Evolutionary conservation across 2,113 vertebrate genomes (phyloP), one percentile per base, ranked within the genome.

Genomic region (Lamprotornis superbus): DNA sequence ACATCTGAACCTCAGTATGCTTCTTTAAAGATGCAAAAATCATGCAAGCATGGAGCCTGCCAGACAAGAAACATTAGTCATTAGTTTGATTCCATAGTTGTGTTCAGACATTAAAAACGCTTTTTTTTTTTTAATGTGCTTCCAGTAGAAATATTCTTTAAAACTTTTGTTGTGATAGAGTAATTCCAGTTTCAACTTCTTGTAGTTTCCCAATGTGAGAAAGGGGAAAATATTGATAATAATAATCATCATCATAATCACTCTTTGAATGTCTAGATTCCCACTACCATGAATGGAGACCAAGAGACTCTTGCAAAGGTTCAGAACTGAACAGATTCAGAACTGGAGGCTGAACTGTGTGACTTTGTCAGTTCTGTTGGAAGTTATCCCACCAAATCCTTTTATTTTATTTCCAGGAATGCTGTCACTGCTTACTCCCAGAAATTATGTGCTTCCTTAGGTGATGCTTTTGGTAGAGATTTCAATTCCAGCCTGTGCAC

Each of bases 191-290:
- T 70, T 47, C 18, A 63, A 12, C 4, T 42, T 57, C 25, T 39
- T 75, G 4, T 35, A 75, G 23, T 16, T 52, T 84, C 11, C 7
- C 15, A 55, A 0, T 13, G 12, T 18, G 18, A 9, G 7, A 3
- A 9, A 10, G 18, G 12, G 4, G 4, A 19, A 7, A 7, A n/a
- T n/a, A 28, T 9, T 40, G 18, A 24, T 40, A 9, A 33, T 19
- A 9, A 40, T 12, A 10, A 37, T 24, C 0, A 5, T 42, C 4
- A 22, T 42, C 17, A 44, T 27, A 3, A 27, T 19, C 33, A 40
- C 7, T 55, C 4, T 39, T 88, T 57, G 31, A 16, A 7, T 9
- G 1, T 37, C 13, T n/a, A 12, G 24, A 40, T 40, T 39, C 37
- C 13, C 17, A 35, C 22, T 40, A 7, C 52, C 7, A 9, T 10